phyloP scores from a whole-genome alignment of 1,140 invertebrate genomes.

The Drosophila carrolli region DNA sequence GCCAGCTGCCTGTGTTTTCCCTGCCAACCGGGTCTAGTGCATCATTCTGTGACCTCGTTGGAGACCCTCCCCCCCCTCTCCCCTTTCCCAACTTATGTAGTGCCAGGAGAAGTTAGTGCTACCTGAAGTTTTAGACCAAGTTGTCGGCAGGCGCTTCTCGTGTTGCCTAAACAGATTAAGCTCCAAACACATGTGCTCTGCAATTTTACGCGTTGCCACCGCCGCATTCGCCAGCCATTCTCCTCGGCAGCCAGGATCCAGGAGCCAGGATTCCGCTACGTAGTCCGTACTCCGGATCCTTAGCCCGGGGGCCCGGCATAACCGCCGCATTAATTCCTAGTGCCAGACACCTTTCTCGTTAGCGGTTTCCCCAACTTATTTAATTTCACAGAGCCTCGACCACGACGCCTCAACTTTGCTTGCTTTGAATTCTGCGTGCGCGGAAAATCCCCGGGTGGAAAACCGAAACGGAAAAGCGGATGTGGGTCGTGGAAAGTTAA shows the following conservation, averaged over 20 bases:
- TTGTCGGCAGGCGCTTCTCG: conserved; percentile 71
- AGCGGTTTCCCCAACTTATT: conserved; percentile 79
- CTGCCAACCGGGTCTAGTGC: conserved; percentile 48
- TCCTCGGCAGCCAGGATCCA: neutral
- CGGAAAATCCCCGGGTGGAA: conserved; percentile 26
- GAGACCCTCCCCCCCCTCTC: neutral
- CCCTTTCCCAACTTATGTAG: conserved; percentile 1
- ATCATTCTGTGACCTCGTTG: conserved; percentile 50
- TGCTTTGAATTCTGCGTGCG: conserved; percentile 38
- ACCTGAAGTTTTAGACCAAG: conserved; percentile 74
- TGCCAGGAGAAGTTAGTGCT: conserved; percentile 77
- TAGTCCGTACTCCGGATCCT: neutral
- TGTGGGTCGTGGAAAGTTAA: conserved; percentile 43
- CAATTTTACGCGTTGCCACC: conserved; percentile 76
- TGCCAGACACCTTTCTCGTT: conserved; percentile 82
- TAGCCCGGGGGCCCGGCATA: conserved; percentile 58
- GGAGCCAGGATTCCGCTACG: conserved; percentile 5
- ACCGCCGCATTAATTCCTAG: conserved; percentile 81
- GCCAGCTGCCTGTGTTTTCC: conserved; percentile 40
- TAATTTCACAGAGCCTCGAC: conserved; percentile 64
- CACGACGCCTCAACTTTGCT: conserved; percentile 49
- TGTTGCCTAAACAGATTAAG: conserved; percentile 82
- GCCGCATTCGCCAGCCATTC: conserved; percentile 5
- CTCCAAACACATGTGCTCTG: conserved; percentile 74
- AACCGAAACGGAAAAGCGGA: conserved; percentile 9